Percentiles rank a stretch among this genome's conserved stretches.
These are phyloP conservation scores for Pristiophorus japonicus DNA, from an alignment of 2,113 vertebrate genomes.

Conservation along the genomic window DNA sequence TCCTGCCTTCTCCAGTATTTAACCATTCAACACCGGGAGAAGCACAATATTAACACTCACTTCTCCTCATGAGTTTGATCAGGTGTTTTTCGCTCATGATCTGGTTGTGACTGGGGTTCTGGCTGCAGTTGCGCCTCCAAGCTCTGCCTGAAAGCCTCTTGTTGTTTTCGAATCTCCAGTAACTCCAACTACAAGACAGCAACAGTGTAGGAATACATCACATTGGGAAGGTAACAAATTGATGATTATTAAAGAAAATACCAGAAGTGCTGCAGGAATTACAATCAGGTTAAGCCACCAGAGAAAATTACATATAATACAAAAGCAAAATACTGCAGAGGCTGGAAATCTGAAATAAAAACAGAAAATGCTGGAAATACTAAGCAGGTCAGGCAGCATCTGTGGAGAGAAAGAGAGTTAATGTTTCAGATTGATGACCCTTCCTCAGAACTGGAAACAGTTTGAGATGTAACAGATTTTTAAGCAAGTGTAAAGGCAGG, in stretches of 20 bases:
- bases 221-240: neutral
- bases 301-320: too few species aligned
- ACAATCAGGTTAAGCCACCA: too few species aligned
- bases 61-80: neutral
- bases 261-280: neutral
- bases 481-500: too few species aligned
- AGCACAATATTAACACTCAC: neutral
- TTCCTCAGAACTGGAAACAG: too few species aligned
- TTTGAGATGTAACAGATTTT: too few species aligned
- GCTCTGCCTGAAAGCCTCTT: conserved; percentile 54
- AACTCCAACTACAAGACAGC: conserved; percentile 69
- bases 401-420: too few species aligned
- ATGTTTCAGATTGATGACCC: too few species aligned
- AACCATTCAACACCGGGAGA: neutral
- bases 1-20: neutral
- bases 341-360: too few species aligned
- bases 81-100: conserved; percentile 47
- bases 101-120: conserved; percentile 55
- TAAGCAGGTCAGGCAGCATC: too few species aligned
- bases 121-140: conserved; percentile 5
- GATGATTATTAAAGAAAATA: neutral
- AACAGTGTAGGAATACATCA: neutral
- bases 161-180: conserved; percentile 58
- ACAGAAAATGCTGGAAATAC: too few species aligned
- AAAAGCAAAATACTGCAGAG: too few species aligned